Base-by-base conservation (phyloP, 2,113 vertebrate genomes). In the Scomber scombrus region DNA sequence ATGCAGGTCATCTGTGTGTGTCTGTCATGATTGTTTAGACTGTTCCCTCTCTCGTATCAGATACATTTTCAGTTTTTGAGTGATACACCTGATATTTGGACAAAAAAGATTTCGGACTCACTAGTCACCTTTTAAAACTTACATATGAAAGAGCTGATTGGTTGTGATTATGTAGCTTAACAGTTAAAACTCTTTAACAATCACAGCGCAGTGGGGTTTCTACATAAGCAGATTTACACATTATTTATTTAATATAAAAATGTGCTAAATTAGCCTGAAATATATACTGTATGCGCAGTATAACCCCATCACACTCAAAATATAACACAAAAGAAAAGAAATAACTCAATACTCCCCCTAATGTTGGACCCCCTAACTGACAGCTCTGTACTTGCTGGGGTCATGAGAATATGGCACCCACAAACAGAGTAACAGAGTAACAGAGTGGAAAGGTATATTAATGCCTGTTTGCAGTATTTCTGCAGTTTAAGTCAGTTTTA, bases 401-500 rank as follows among this genome's bases (percentile, higher is more conserved):
- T 87, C 74, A 71, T 68, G 60, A 74, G 57, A 71, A 55, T 50
- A 54, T 15, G 21, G 21, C 26, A 47, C 12, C 45, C 26, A 3
- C 1, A 61, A 72, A 16, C 34, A 40, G 34, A 40, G 34, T 40
- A 34, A 34, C 18, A 10, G 16, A 68, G 23, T 19, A 46, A 52
- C 55, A 11, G 5, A 49, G 21, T 0, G 45, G 74, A 46, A 46
- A 3, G 11, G 18, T 66, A 2, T 16, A 71, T 47, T 65, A 55
- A 52, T 5, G 23, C 65, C 16, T 26, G 14, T 71, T 74, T 50
- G 45, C 14, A 29, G 15, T 60, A 29, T 52, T 9, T 10, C 77
- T 65, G 49, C 34, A 19, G 23, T 84, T 77, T 45, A 19, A 18
- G 54, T 82, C 11, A 31, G 14, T 74, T 62, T 54, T 1, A 58